Percentiles rank a stretch among this genome's conserved stretches.
These are phyloP conservation scores for Microcebus griseorufus DNA, from an alignment of 2,113 vertebrate species.

Conservation along the genomic window DNA sequence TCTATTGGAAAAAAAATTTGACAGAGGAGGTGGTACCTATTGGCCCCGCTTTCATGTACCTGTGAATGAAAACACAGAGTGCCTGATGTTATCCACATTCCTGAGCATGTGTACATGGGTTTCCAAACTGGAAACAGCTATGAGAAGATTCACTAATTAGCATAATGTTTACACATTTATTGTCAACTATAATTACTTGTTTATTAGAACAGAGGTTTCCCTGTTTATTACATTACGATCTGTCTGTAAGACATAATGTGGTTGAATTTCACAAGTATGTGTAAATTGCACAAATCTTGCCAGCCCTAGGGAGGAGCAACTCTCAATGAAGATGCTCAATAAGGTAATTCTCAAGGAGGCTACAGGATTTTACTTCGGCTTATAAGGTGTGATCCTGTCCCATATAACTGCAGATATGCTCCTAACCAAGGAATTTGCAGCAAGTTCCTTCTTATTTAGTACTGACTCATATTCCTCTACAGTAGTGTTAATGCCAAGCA, in stretches of 20 bases:
- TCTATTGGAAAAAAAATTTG: background rate
- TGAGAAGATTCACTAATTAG: constrained; percentile 48
- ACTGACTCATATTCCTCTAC: background rate
- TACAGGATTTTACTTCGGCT: background rate
- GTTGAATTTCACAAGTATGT: constrained; percentile 60
- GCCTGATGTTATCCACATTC: background rate
- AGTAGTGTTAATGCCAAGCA: background rate
- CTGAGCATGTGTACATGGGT: background rate
- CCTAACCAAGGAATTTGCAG: background rate
- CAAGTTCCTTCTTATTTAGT: background rate
- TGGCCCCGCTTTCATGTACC: too few species aligned
- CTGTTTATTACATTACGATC: constrained; percentile 58
- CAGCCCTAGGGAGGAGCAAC: background rate
- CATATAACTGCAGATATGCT: constrained; percentile 10
- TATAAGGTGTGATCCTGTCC: background rate
- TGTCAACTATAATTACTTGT: constrained; percentile 67
- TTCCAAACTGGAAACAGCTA: background rate
- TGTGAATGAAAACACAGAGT: background rate
- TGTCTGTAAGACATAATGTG: constrained; percentile 57
- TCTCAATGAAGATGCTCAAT: constrained; percentile 37
- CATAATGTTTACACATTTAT: constrained; percentile 58
- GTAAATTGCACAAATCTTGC: constrained; percentile 35
- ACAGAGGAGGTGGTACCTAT: background rate
- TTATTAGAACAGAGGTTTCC: constrained; percentile 63
- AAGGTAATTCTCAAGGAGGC: constrained; percentile 17